Conservation (phyloP, 2,113 vertebrate genomes). For the Gobio gobio region DNA sequence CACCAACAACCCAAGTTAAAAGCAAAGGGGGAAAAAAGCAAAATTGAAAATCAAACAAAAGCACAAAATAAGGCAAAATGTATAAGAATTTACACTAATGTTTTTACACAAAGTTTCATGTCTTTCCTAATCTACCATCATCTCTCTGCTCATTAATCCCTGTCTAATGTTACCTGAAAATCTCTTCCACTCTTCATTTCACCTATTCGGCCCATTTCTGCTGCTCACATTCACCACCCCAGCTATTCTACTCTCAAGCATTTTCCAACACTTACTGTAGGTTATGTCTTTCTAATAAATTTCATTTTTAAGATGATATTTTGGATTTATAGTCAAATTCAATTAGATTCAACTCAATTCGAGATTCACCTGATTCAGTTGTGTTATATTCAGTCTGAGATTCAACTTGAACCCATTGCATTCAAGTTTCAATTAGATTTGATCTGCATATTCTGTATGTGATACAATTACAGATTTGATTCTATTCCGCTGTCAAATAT, state of each 20-base stretch:
- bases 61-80: background rate
- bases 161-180: conserved; percentile 70
- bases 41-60: no score
- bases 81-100: background rate
- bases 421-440: background rate
- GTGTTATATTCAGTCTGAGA: background rate
- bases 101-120: conserved; percentile 75
- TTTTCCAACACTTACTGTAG: background rate
- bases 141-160: conserved; percentile 76
- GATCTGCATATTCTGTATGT: background rate
- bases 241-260: background rate
- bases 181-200: conserved; percentile 60
- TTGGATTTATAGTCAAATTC: background rate
- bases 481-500: background rate
- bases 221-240: conserved; percentile 54
- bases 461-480: background rate
- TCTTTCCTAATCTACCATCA: conserved; percentile 77
- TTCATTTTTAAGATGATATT: background rate
- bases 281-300: background rate
- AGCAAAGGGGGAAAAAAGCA: background rate
- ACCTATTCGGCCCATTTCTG: conserved; percentile 63
- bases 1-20: background rate
- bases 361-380: background rate
- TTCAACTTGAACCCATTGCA: background rate
- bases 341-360: background rate